Conservation (phyloP, 1,140 invertebrate genomes). For the Dermatophagoides farinae region DNA sequence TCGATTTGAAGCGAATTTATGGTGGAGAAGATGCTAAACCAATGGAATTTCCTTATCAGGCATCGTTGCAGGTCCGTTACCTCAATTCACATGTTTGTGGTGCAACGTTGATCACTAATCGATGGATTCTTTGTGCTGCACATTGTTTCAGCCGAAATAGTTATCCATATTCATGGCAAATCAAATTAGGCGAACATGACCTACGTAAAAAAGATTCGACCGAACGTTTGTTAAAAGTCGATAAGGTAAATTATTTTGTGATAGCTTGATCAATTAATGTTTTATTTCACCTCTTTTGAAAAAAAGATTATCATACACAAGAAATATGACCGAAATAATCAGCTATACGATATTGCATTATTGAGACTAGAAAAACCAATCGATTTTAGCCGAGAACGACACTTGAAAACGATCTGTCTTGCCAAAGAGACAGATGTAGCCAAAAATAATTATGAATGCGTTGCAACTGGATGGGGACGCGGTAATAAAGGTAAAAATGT, state of each 20-base stretch:
- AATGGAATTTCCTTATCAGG: conserved; percentile 64
- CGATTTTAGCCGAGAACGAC: not conserved
- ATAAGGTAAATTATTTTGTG: not conserved
- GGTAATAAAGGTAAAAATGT: not conserved
- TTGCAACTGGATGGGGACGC: conserved; percentile 6
- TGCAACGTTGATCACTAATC: conserved; percentile 54
- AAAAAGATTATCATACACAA: conserved; percentile 5
- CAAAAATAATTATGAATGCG: not conserved
- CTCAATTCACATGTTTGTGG: conserved; percentile 62
- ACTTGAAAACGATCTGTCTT: conserved; percentile 11
- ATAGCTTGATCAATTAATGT: not conserved
- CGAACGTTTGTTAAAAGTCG: not conserved
- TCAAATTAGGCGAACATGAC: conserved; percentile 6
- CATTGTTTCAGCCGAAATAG: conserved; percentile 56
- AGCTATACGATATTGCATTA: conserved; percentile 7
- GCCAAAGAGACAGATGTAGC: not conserved
- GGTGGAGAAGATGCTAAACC: conserved; percentile 47
- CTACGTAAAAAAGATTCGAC: not conserved
- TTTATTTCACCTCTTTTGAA: not conserved
- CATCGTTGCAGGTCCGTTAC: conserved; percentile 11
- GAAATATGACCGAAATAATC: not conserved
- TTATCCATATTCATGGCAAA: not conserved
- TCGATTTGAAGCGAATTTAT: conserved; percentile 34
- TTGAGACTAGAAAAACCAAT: not conserved
- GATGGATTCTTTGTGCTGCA: conserved; percentile 69